Percentiles rank a stretch among this genome's conserved stretches.
phyloP scores from a whole-genome alignment of 2,113 vertebrate species.

The Cavia aperea region DNA sequence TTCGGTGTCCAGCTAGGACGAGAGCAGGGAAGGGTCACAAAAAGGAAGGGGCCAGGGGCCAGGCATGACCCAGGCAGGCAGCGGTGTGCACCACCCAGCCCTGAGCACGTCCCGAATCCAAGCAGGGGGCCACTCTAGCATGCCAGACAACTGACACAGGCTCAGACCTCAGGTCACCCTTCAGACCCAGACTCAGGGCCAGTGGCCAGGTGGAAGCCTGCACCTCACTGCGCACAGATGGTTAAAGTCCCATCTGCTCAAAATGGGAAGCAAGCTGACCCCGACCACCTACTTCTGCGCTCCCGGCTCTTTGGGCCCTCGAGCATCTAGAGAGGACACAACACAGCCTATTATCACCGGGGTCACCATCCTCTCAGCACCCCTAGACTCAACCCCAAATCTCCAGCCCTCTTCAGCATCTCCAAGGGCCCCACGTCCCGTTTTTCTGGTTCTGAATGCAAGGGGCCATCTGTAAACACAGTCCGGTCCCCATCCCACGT shows the following conservation, averaged over 20 bases:
- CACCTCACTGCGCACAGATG: background rate
- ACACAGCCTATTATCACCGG: background rate
- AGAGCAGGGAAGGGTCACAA: background rate
- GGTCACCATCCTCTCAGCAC: background rate
- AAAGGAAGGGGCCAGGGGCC: background rate
- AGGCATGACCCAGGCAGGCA: background rate
- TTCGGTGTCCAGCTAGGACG: background rate
- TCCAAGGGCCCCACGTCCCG: background rate
- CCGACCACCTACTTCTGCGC: background rate
- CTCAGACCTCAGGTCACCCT: background rate
- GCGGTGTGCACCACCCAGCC: background rate
- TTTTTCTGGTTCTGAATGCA: background rate
- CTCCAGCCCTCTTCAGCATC: background rate
- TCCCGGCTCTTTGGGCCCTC: background rate
- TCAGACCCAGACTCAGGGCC: background rate
- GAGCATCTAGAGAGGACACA: background rate
- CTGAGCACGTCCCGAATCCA: background rate
- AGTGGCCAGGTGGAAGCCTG: background rate
- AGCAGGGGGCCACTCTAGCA: background rate
- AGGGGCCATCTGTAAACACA: background rate
- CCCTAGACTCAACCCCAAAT: background rate
- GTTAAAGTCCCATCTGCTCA: constrained; percentile 8
- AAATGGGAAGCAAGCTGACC: background rate
- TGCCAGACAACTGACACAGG: background rate
- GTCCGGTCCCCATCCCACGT: background rate